A percentile compares a stretch with the other conserved stretches of the same genome.
These are phyloP conservation scores for Drosophila bifasciata DNA, from an alignment of 1,140 invertebrate genomes.

Conservation along the genomic window DNA sequence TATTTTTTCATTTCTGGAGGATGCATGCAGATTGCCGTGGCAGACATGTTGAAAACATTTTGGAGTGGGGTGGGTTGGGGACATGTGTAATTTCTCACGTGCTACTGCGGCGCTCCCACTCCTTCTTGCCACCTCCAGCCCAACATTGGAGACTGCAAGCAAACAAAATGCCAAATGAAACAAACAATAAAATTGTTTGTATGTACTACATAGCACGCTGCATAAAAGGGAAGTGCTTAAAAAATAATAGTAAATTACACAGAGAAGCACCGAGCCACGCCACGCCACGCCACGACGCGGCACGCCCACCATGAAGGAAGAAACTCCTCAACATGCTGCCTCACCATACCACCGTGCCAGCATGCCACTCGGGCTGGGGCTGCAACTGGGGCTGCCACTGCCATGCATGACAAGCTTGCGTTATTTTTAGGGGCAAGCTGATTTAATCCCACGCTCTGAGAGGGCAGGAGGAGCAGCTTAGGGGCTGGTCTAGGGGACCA, in stretches of 20 bases:
- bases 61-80: no score
- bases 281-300: conserved; percentile 1
- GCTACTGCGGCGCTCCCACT: conserved; percentile 39
- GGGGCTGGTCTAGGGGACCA: conserved; percentile 3
- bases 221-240: conserved; percentile 78
- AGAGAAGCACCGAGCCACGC: conserved; percentile 47
- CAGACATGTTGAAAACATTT: conserved; percentile 55
- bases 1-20: not conserved
- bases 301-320: not conserved
- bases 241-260: conserved; percentile 81
- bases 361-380: not conserved
- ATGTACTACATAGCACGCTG: conserved; percentile 40
- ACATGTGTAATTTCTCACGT: conserved; percentile 81
- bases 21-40: conserved; percentile 36
- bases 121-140: not conserved
- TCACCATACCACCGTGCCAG: not conserved
- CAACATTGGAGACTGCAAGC: conserved; percentile 23
- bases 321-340: not conserved
- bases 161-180: conserved; percentile 67
- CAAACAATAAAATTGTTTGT: conserved; percentile 70
- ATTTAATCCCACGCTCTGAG: conserved; percentile 65
- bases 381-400: conserved; percentile 4
- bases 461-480: conserved; percentile 6
- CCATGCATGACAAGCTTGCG: conserved; percentile 76
- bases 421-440: conserved; percentile 73